Base-by-base conservation (phyloP, 2,113 vertebrate genomes). In the Bubo scandiacus region DNA sequence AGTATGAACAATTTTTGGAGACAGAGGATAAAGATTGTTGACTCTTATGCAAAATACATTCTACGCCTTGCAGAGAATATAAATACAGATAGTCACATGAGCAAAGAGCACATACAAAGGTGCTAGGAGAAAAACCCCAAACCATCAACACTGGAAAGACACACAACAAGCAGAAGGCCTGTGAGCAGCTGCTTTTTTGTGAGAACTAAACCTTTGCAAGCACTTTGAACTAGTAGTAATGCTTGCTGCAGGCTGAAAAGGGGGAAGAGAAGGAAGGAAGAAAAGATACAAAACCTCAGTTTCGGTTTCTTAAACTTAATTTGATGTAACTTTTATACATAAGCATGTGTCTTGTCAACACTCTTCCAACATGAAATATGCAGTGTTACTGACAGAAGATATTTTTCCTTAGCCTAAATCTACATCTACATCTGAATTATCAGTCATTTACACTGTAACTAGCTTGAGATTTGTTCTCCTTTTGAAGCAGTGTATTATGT, bases 321-420 rank as follows among this genome's bases (percentile, higher is more conserved):
- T 89, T 73, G 47, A 91, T 80, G 54, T 1, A 1, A 72, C 57
- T 82, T 90, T 54, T 47, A 79, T 67, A n/a, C 27, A 86, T 43
- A 88, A 86, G 40, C 49, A 86, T 5, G 4, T 78, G 25, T 62
- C 94, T 82, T 86, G 85, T 86, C 82, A 92, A 75, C 75, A 93
- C 79, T 68, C 67, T 92, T 93, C 93, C 18, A 54, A 43, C 25
- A 75, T 78, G 63, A 93, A 96, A 96, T 73, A 88, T 73, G 42
- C 86, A 92, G 91, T 45, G 92, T 65, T 95, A 82, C 15, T 82
- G 91, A 94, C 36, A 93, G 51, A 82, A 74, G 43, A 58, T 66
- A 63, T 73, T 79, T 79, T 65, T 90, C 67, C 25, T 83, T 61
- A 62, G 54, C 61, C 30, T 57, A 34, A 61, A 38, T 49, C 38